These are phyloP conservation scores for Harpagoxenus sublaevis DNA, from an alignment of 2,888 invertebrate genomes.

Conservation along the genomic window DNA sequence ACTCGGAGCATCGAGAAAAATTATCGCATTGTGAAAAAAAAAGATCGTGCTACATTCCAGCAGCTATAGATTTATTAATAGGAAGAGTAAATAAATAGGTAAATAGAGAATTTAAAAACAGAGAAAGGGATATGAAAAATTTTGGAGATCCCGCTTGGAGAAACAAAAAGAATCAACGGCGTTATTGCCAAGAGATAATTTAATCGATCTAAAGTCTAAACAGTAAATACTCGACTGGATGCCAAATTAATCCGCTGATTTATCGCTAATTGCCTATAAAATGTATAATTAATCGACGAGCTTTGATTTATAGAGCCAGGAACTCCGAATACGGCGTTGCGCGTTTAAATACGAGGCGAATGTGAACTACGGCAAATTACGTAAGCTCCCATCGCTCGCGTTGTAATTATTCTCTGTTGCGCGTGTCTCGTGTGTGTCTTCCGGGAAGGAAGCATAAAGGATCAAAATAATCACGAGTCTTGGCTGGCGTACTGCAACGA, in stretches of 20 bases:
- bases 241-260: not conserved
- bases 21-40: not conserved
- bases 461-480: slow-evolving; percentile 27
- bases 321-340: not conserved
- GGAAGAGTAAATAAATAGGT: not conserved
- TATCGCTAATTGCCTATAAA: not conserved
- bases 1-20: slow-evolving; percentile 38
- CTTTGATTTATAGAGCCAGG: not conserved
- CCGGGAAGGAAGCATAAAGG: slow-evolving; percentile 53
- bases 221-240: not conserved
- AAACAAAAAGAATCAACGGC: not conserved
- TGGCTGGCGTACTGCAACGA: slow-evolving; percentile 37
- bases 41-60: not conserved
- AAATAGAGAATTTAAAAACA: not conserved
- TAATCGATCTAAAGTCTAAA: too few species aligned
- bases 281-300: not conserved
- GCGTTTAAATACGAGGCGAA: not conserved
- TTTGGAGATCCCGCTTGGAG: not conserved
- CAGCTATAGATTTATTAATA: not conserved
- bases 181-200: not conserved
- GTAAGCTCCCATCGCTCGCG: slow-evolving; percentile 27
- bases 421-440: slow-evolving; percentile 31
- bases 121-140: not conserved
- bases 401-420: slow-evolving; percentile 43
- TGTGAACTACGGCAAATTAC: slow-evolving; percentile 27